Evolutionary conservation across 2,797 vertebrate species (phyloP), one percentile per base, ranked within the genome.

Genomic region (Synaphobranchus kaupii): DNA sequence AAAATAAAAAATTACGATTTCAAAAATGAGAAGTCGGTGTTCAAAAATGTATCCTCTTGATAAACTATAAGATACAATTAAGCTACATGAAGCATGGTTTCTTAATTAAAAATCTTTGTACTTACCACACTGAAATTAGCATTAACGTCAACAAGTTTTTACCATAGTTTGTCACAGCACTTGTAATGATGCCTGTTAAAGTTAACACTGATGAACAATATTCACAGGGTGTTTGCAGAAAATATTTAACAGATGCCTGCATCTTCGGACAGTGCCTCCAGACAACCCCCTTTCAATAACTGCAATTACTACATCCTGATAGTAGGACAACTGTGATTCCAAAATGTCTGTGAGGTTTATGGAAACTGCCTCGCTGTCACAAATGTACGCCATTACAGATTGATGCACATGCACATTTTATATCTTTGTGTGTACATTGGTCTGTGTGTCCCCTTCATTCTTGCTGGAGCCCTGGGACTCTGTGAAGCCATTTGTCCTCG

Each of bases 401-500:
- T 48, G 44, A 5, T 17, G 13, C 39, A 22, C 39, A 80, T n/a
- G n/a, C 44, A n/a, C 47, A 50, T 47, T 81, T 81, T 50, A 81
- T 50, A 22, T 50, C 78, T 22, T 15, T 78, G 4, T 15, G 73
- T n/a, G n/a, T n/a, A n/a, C n/a, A n/a, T n/a, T n/a, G 44, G 8
- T 50, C 47, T 81, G 47, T 81, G 25, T 17, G 86, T 96, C 94
- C 96, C 92, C 95, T 28, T 90, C 92, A 5, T 96, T 93, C 1
- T 96, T 95, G 0, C 91, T 4, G 22, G 87, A 91, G 4, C 87
- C 90, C 7, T 92, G 89, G 0, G 84, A 84, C 63, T 93, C 93
- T 87, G 96, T 92, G 93, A 97, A 98, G 83, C 98, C 98, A 0
- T 99, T 99, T 93, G 96, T 44, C 0, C 92, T 93, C 54, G 89